Conservation (phyloP, 1,140 invertebrate genomes). For the Drosophila bocqueti region DNA sequence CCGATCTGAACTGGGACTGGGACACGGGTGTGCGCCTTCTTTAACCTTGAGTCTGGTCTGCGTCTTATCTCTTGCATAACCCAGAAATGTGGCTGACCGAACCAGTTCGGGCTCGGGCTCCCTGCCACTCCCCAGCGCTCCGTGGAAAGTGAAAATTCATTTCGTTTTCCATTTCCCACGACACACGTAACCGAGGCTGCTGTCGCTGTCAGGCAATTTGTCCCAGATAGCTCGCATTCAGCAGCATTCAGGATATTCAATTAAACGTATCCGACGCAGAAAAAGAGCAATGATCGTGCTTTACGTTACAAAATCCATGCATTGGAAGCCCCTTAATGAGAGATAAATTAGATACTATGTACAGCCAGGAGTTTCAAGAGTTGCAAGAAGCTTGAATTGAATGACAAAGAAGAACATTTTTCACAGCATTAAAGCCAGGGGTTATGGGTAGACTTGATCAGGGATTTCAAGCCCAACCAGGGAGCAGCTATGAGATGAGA, state of each 20-base stretch:
- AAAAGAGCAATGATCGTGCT: not conserved
- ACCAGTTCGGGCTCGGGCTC: constrained; percentile 16
- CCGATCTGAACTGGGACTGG: too few relatives aligned
- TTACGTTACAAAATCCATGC: not conserved
- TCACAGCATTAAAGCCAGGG: not conserved
- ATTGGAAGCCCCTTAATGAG: not conserved
- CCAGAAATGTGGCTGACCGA: constrained; percentile 16
- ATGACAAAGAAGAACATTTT: not conserved
- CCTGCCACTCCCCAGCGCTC: constrained; percentile 4
- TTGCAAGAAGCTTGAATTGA: not conserved
- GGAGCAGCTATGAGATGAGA: not conserved
- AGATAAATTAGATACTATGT: not conserved
- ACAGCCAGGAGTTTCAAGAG: not conserved
- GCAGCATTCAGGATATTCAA: constrained; percentile 28
- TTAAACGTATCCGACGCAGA: not conserved
- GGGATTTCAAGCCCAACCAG: not conserved
- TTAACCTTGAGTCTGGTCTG: constrained; percentile 7
- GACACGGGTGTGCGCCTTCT: not conserved
- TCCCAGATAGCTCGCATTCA: constrained; percentile 17
- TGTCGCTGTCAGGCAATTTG: constrained; percentile 17
- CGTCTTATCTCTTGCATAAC: constrained; percentile 6
- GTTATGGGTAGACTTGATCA: not conserved
- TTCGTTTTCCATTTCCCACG: constrained; percentile 36
- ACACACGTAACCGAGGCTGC: constrained; percentile 24
- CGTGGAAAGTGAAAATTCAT: constrained; percentile 36